Percentiles rank a stretch among this genome's conserved stretches.
These are phyloP conservation scores for Coreius guichenoti DNA, from an alignment of 2,797 vertebrate species.

Conservation along the genomic window DNA sequence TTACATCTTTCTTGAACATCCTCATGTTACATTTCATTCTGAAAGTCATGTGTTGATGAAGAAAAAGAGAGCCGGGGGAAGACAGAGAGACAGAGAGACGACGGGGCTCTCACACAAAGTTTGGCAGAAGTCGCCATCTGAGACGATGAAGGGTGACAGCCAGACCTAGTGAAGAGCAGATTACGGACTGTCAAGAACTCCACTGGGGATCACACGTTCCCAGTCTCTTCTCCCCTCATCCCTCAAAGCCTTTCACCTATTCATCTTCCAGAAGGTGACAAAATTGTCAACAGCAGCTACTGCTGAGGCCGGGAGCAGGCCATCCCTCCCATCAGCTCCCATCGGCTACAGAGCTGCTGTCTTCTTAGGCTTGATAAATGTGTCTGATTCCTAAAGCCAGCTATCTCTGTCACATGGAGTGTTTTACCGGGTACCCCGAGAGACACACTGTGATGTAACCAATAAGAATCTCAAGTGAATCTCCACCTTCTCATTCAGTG, in stretches of 20 bases:
- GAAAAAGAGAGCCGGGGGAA: neutral
- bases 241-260: conserved; percentile 48
- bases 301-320: neutral
- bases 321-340: conserved; percentile 6
- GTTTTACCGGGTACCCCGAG: conserved; percentile 20
- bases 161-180: conserved; percentile 40
- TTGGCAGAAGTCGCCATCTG: conserved; percentile 15
- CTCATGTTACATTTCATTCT: conserved; percentile 11
- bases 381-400: conserved; percentile 36
- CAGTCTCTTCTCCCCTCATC: conserved; percentile 35
- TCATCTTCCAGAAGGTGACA: conserved; percentile 47
- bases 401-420: conserved; percentile 32
- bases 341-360: conserved; percentile 29
- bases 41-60: conserved; percentile 10
- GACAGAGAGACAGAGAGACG: neutral
- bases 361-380: conserved; percentile 50
- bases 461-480: conserved; percentile 22
- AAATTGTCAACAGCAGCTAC: conserved; percentile 39
- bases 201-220: conserved; percentile 8
- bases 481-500: conserved; percentile 35
- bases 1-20: neutral
- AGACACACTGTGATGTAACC: conserved; percentile 30
- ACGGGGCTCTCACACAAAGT: conserved; percentile 3
- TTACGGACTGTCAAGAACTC: conserved; percentile 41
- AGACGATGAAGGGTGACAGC: conserved; percentile 41